Base-by-base conservation (phyloP, 2,113 vertebrate genomes). In the Myotis lucifugus region DNA sequence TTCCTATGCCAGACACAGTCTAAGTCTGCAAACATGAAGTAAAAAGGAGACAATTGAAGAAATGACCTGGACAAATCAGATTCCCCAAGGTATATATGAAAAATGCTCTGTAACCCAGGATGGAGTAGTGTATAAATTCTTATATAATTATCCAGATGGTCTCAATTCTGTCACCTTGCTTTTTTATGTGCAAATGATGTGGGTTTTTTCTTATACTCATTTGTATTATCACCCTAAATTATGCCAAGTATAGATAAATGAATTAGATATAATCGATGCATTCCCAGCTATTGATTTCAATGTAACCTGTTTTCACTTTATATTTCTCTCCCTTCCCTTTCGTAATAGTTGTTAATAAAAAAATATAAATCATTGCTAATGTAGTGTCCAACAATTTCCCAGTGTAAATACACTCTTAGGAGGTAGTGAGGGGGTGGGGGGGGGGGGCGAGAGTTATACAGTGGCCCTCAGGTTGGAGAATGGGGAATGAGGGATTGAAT, bases 371-470 rank as follows among this genome's bases (percentile, higher is more conserved):
- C 6, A 73, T 79, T 86, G 59, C 12, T 88, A 74, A 74, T 54
- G 23, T 52, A 77, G 4, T 34, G 0, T 40, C 29, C 1, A 52
- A 29, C 2, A 69, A 18, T 82, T 72, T 85, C n/a, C 42, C 61
- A n/a, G 17, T 52, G 46, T 46, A 61, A 76, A 64, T 32, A n/a
- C 2, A 66, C 15, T 34, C 2, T 17, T 32, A 54, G n/a, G 21
- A 83, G 6, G 10, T 3, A 73, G 40, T 67, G 6, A 9, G 1
- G 10, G 8, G 3, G 0, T 0, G 5, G 27, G n/a, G 3, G 4
- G 7, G 0, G 0, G 3, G 8, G 3, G 0, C 0, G 3, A 32
- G 29, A 1, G 4, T 1, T 59, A 4, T 8, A 40, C 0, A 69
- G 0, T 70, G 25, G 1, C 17, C 9, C 1, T 86, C 6, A 13